Evolutionary conservation across 2,888 invertebrate species (phyloP), one percentile per base, ranked within the genome.

Genomic region (Pheosia gnoma): DNA sequence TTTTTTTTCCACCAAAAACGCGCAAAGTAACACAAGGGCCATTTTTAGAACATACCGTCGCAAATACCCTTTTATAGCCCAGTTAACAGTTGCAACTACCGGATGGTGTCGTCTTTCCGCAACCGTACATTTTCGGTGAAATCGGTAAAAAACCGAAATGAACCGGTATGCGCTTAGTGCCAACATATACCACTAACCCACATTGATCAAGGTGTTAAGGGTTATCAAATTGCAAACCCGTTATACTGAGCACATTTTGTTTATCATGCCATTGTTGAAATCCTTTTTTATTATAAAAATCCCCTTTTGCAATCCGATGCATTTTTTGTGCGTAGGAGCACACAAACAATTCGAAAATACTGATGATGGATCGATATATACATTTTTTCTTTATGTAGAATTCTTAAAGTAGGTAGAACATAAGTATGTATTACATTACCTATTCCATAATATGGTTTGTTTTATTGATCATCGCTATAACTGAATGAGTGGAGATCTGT

Each of bases 191-290:
- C 81, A 88, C 82, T 93, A 92, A 93, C 93, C 93, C 93, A 93
- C 87, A 91, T 93, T 88, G 84, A 88, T 88, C 90, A 93, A 93
- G 93, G 93, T 93, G 93, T 90, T 88, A 84, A 72, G 83, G 78
- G 86, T 88, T 87, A 92, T 93, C 92, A 83, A 80, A 86, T 93
- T 93, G 87, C 93, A 88, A 71, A 83, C 86, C 89, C 92, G 92
- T 91, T 92, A 90, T 71, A 63, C 25, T 25, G 75, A 74, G 79
- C 82, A 78, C 79, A 81, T 79, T 83, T 79, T 74, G 79, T 82
- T 80, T 81, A 79, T 77, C 81, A 85, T 79, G 74, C 84, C 81
- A 83, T 79, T 90, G 89, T 86, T 84, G 68, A 70, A 85, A 84
- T 81, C 83, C 83, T 87, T 89, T 91, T 87, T 86, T 82, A 67